Base-by-base conservation (phyloP, 2,888 invertebrate species). In the Mythimna loreyi region DNA sequence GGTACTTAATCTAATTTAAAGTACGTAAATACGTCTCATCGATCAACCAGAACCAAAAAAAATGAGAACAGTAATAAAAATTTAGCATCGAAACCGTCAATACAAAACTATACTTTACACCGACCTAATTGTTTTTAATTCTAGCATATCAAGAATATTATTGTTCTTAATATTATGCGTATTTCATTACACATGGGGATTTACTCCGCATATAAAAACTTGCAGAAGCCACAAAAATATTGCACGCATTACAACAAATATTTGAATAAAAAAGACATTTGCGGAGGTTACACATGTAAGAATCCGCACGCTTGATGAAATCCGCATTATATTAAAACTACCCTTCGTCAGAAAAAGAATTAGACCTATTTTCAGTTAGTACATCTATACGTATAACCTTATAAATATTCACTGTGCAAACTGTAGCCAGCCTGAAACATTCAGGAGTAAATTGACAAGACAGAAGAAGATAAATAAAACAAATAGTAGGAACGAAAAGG, bases 391-490 rank as follows among this genome's bases (percentile, higher is more conserved):
- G 64, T 67, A 73, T 28, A 45, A 47, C 58, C 71, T 77, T 60
- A 75, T 80, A 75, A 80, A 80, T 74, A 78, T 78, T 80, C 74
- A 74, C 59, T 60, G 64, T 63, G 62, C 67, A 72, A 76, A 80
- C 73, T 73, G 64, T 60, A 78, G 64, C 63, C 74, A 47, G 66
- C 65, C 60, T 88, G 87, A 88, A 84, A 88, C 85, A 90, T 91
- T 89, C 85, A 83, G 79, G 78, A 83, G 80, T 84, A 87, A 90
- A 91, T 90, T 91, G 91, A 91, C 90, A 88, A 90, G 89, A 89
- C 90, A 86, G 85, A 78, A 82, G 77, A 72, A 84, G 86, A 91
- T 91, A 92, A 90, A 92, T 92, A 91, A 91, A 89, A 91, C 89
- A 90, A 90, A 91, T 88, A 88, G 84, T 83, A 75, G 75, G 72